Evolutionary conservation across 2,113 vertebrate species (phyloP).

Genomic region (Triplophysa tibetana): DNA sequence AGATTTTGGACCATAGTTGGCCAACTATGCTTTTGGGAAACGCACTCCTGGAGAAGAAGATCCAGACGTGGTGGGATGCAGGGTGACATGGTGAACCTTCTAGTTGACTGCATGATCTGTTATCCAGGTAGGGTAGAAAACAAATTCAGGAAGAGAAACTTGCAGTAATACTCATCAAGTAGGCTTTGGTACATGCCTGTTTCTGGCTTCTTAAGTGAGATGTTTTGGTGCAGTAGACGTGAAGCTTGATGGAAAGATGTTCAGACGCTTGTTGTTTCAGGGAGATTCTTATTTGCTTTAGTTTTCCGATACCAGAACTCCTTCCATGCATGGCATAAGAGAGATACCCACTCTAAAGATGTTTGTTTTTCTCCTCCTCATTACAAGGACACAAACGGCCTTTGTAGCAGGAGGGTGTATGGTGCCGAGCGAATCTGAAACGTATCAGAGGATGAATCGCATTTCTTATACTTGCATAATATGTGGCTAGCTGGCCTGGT

Average conservation of each 20-base stretch:
- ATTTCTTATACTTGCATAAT: constrained; percentile 70
- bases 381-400: constrained; percentile 56
- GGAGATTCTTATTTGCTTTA: background rate
- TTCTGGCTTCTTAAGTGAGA: background rate
- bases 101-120: background rate
- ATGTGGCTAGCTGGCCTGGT: constrained; percentile 56
- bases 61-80: too few relatives aligned
- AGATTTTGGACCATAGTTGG: too few relatives aligned
- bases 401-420: constrained; percentile 46
- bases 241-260: background rate
- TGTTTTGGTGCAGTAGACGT: background rate
- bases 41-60: too few relatives aligned
- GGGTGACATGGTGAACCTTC: too few relatives aligned
- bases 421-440: constrained; percentile 60
- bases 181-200: background rate
- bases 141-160: background rate
- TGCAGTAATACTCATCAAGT: background rate
- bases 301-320: background rate
- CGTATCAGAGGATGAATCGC: constrained; percentile 70
- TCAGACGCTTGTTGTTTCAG: background rate
- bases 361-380: background rate
- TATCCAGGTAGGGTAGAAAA: background rate
- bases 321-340: background rate
- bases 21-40: too few relatives aligned
- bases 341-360: background rate